Conservation (phyloP, 2,797 vertebrate genomes). For the Onychomys arenicola region DNA sequence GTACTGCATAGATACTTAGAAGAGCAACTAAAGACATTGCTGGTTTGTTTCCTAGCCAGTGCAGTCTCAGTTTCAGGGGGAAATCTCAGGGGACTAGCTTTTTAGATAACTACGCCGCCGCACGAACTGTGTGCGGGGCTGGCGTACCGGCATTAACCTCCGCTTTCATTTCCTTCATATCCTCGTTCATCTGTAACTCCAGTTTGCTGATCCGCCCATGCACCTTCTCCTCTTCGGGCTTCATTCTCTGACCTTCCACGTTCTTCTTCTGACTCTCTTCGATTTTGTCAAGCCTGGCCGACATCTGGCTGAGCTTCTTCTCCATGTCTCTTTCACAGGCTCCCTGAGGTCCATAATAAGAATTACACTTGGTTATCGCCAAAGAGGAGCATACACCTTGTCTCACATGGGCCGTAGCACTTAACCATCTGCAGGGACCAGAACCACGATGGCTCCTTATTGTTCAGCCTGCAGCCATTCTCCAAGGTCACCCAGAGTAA, state of each 20-base stretch:
- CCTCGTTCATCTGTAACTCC: slow-evolving; percentile 87
- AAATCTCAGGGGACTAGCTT: background rate
- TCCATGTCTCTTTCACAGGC: slow-evolving; percentile 86
- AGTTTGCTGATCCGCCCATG: slow-evolving; percentile 86
- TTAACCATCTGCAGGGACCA: background rate
- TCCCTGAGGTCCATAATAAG: slow-evolving; percentile 83
- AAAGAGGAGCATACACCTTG: background rate
- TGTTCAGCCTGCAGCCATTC: background rate
- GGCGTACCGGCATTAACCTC: slow-evolving; percentile 89
- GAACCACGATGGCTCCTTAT: background rate
- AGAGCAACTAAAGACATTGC: background rate
- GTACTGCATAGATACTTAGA: background rate
- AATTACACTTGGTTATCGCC: slow-evolving; percentile 43
- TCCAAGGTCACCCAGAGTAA: background rate
- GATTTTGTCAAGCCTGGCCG: slow-evolving; percentile 87
- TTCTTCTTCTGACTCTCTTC: slow-evolving; percentile 87
- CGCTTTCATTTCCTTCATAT: slow-evolving; percentile 89
- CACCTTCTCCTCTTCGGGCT: slow-evolving; percentile 86
- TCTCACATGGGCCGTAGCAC: background rate
- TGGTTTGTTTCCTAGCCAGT: background rate
- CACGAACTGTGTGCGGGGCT: background rate
- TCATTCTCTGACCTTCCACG: slow-evolving; percentile 81
- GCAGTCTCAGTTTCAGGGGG: background rate
- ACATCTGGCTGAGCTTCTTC: slow-evolving; percentile 87
- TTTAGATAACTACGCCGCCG: accelerated